phyloP scores from a whole-genome alignment of 2,797 vertebrate species.

The Paratrypauchen microcephalus region DNA sequence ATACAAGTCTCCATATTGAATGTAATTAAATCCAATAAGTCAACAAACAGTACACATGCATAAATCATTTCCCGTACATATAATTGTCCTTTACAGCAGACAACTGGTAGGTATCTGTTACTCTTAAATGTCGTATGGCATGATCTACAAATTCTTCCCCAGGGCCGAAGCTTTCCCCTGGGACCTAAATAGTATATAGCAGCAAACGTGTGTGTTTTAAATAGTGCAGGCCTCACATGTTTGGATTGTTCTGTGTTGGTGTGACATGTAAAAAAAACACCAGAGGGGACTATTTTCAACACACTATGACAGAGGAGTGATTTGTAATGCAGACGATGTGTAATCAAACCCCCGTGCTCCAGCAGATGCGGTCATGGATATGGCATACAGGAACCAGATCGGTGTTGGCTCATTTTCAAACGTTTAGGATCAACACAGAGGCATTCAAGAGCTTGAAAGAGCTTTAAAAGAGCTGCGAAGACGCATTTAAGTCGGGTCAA shows the following conservation, averaged over 20 bases:
- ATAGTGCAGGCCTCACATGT: constrained; percentile 40
- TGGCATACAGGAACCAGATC: constrained; percentile 34
- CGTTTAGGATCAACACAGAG: constrained; percentile 24
- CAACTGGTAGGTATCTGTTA: constrained; percentile 22
- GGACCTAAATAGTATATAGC: constrained; percentile 30
- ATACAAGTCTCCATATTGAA: neutral
- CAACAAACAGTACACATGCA: constrained; percentile 1
- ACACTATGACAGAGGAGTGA: constrained; percentile 49
- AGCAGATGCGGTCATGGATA: constrained; percentile 50
- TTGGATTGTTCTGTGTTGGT: constrained; percentile 44
- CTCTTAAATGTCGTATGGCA: constrained; percentile 31
- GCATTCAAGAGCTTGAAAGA: constrained; percentile 1
- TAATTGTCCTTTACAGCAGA: constrained; percentile 13
- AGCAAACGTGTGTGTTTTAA: constrained; percentile 29
- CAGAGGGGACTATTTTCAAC: constrained; percentile 41
- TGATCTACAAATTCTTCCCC: constrained; percentile 22
- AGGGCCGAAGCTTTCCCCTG: constrained; percentile 24
- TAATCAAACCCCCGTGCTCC: constrained; percentile 33
- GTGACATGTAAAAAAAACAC: constrained; percentile 26
- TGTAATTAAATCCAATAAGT: neutral
- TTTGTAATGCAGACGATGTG: constrained; percentile 36
- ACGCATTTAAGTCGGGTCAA: neutral
- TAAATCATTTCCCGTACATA: neutral
- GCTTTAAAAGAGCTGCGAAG: neutral
- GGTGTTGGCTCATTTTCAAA: constrained; percentile 29